Base-by-base conservation (phyloP, 2,888 invertebrate species). In the Archips crataeganus region DNA sequence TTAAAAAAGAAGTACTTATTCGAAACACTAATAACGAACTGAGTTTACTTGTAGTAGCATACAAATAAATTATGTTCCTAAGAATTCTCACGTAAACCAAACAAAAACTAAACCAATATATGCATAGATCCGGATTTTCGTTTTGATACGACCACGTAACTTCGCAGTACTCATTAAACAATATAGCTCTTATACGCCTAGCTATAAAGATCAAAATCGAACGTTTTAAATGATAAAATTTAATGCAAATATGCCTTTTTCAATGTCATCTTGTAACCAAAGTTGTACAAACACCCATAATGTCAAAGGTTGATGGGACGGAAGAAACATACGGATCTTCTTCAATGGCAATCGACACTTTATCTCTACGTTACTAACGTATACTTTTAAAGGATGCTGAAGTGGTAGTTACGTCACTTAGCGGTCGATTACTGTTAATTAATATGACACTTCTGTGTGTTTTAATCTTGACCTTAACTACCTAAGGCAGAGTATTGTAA, bases 221-320 rank as follows among this genome's bases (percentile, higher is more conserved):
- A 64, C 6, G 6, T 5, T 0, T 3, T 3, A 5, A 23, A 70
- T 70, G 75, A 77, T 77, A 77, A 75, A 78, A 79, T 78, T 75
- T 71, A 77, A 78, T 79, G 79, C 75, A 75, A 75, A 81, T 79
- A 80, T 77, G 78, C 69, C 74, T 71, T 76, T 77, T 80, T 78
- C 81, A 81, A 81, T 81, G 81, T 79, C 81, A 81, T 74, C 76
- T 60, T 76, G 75, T 74, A 75, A 73, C 71, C 75, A 76, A 74
- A 73, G 70, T 74, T 71, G 51, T 64, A 71, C 75, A 75, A 76
- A 78, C 74, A 65, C 63, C 70, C 76, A 78, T 77, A 23, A 76
- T 77, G 75, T 75, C 76, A 80, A 78, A 79, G 79, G 78, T 78
- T 76, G 75, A 70, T 45, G 60, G 72, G 70, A 68, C 76, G 77